phyloP scores from a whole-genome alignment of 2,888 invertebrate genomes.

The Stenichneumon culpator region DNA sequence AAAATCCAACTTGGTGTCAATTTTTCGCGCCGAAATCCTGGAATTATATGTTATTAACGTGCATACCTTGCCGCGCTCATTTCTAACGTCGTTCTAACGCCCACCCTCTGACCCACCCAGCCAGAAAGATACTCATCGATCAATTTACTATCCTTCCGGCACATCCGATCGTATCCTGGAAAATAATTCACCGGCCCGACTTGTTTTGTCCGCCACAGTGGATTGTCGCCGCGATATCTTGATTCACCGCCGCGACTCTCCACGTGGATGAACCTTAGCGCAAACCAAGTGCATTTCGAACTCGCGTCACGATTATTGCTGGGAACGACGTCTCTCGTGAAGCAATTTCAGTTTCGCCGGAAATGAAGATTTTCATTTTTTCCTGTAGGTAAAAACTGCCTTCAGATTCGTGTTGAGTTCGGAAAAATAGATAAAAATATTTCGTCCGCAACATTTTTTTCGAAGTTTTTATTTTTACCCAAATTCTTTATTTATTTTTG shows the following conservation, averaged over 20 bases:
- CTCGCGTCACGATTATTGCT: neutral
- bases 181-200: constrained; percentile 65
- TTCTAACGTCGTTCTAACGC: constrained; percentile 9
- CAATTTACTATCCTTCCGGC: constrained; percentile 69
- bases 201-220: constrained; percentile 60
- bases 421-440: no score
- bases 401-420: no score
- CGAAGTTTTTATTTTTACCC: no score
- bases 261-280: constrained; percentile 9
- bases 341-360: neutral
- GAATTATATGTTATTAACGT: no score
- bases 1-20: no score
- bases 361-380: neutral
- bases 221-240: constrained; percentile 2
- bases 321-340: neutral
- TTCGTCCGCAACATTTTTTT: no score
- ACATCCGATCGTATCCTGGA: constrained; percentile 66
- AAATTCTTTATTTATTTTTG: no score
- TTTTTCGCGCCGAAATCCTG: neutral
- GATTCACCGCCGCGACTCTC: constrained; percentile 25
- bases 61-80: constrained; percentile 6
- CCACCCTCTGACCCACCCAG: constrained; percentile 5
- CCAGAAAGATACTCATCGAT: constrained; percentile 60
- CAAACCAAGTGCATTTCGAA: constrained; percentile 3
- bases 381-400: no score